Evolutionary conservation across 2,113 vertebrate genomes (phyloP).

Genomic region (Damaliscus lunatus): DNA sequence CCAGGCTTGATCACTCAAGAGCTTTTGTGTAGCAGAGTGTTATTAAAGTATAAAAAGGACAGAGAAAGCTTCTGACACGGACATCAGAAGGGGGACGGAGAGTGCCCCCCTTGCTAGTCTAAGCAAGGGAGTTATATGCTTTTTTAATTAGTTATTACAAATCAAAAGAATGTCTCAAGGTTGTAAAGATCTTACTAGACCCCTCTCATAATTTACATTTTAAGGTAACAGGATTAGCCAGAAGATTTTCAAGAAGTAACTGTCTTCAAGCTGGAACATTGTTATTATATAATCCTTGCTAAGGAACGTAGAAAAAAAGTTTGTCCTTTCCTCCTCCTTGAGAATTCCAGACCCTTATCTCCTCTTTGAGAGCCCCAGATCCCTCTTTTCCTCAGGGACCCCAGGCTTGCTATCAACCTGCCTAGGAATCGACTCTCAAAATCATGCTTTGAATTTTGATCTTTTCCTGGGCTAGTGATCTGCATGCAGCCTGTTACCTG

Average conservation of each 20-base stretch:
- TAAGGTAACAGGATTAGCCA: background rate
- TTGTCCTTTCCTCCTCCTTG: background rate
- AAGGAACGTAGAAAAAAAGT: background rate
- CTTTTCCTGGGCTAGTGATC: background rate
- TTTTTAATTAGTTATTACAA: background rate
- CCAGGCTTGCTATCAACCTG: background rate
- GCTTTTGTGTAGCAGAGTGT: background rate
- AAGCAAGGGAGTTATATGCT: background rate
- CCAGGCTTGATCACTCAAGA: background rate
- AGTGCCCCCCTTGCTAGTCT: background rate
- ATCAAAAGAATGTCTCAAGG: background rate
- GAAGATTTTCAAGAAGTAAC: background rate
- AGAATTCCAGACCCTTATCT: background rate
- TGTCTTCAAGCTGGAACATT: background rate
- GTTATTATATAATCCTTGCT: background rate
- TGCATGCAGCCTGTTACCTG: background rate
- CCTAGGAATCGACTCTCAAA: background rate
- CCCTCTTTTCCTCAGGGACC: background rate
- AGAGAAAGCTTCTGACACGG: background rate
- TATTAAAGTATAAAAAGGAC: background rate
- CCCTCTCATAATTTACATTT: background rate
- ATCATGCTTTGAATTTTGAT: background rate
- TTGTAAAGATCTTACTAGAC: background rate
- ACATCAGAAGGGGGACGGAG: background rate
- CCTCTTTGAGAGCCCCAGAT: background rate